Conservation (phyloP, 1,140 invertebrate genomes). For the Drosophila pectinifera region DNA sequence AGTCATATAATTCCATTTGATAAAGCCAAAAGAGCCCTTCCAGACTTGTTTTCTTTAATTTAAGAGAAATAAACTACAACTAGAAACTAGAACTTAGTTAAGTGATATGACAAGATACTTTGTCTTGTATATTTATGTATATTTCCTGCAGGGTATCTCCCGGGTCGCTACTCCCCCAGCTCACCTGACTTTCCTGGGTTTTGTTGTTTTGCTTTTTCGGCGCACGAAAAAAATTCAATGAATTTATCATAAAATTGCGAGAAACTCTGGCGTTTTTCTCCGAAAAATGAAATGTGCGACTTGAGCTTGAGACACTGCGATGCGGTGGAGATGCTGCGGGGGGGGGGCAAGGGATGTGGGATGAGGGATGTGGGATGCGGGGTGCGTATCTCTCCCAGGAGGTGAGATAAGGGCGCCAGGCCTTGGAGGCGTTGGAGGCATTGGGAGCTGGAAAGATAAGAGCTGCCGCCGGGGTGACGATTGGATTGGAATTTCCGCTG, state of each 20-base stretch:
- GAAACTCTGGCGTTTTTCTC: conserved; percentile 81
- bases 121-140: too few species aligned
- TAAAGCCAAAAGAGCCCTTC: too few species aligned
- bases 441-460: too few species aligned
- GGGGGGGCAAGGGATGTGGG: not conserved
- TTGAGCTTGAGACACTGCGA: conserved; percentile 22
- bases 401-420: conserved; percentile 48
- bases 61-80: too few species aligned
- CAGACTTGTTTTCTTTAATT: too few species aligned
- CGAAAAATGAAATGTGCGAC: conserved; percentile 73
- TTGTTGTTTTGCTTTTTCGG: conserved; percentile 35
- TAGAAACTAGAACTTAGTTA: too few species aligned
- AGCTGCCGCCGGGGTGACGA: too few species aligned
- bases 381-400: conserved; percentile 1
- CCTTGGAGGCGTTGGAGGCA: too few species aligned
- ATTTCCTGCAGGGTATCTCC: not conserved
- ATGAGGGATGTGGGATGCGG: not conserved
- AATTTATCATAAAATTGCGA: conserved; percentile 84
- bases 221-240: conserved; percentile 74
- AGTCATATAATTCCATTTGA: too few species aligned
- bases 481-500: conserved; percentile 21
- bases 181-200: not conserved
- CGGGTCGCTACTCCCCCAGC: not conserved
- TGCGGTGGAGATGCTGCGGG: not conserved
- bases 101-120: too few species aligned